Evolutionary conservation across 2,797 vertebrate species (phyloP).

Genomic region (Buphagus erythrorhynchus): DNA sequence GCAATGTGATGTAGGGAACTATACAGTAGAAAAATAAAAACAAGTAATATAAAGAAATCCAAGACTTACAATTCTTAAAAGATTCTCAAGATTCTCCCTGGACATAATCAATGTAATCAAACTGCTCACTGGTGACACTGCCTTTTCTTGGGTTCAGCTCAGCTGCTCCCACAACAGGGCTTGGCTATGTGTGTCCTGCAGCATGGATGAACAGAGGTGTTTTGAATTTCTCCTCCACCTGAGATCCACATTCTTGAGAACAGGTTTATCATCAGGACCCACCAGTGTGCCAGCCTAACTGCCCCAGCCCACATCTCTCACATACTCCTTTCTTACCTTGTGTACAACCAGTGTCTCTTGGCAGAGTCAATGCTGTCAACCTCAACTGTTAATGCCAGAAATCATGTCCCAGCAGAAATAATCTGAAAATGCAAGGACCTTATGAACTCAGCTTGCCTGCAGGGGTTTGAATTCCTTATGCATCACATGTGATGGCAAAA

Average conservation of each 20-base stretch:
- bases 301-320: neutral
- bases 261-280: neutral
- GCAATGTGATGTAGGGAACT: neutral
- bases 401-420: neutral
- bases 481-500: neutral
- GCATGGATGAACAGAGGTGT: neutral
- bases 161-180: neutral
- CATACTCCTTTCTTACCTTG: accelerated
- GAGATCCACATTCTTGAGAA: slow-evolving; percentile 7
- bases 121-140: neutral
- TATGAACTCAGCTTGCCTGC: neutral
- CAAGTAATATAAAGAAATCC: neutral
- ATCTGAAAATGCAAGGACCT: neutral
- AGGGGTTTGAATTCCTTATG: neutral
- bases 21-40: neutral
- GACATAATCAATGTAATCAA: neutral
- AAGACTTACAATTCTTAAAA: neutral
- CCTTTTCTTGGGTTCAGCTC: neutral
- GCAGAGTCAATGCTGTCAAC: neutral
- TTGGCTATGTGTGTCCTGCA: neutral
- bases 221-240: neutral
- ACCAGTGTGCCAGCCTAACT: neutral
- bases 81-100: neutral
- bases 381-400: neutral
- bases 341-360: neutral